Conservation (phyloP, 2,797 vertebrate species). For the Borostomias antarcticus region DNA sequence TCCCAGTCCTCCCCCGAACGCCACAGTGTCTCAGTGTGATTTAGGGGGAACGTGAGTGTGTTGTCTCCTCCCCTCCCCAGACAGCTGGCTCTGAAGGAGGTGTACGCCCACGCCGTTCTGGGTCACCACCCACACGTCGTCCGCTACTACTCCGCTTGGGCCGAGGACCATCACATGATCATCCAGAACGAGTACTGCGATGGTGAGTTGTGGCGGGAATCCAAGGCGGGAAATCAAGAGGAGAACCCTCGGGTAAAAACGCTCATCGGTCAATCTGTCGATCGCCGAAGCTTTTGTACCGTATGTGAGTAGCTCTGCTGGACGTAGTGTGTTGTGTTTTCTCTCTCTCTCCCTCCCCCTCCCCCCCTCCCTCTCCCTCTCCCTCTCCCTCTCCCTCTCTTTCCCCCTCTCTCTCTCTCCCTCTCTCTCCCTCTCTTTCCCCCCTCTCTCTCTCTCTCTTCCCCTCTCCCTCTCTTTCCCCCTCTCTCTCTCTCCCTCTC, state of each 20-base stretch:
- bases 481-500: too few species aligned
- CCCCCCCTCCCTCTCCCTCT: background rate
- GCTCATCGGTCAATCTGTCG: background rate
- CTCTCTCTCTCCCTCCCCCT: background rate
- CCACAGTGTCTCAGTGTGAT: too few species aligned
- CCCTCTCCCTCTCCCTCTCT: background rate
- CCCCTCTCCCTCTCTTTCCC: too few species aligned
- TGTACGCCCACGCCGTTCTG: constrained; percentile 96
- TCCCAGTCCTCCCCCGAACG: too few species aligned
- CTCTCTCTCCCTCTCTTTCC: background rate
- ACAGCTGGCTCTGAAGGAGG: constrained; percentile 89
- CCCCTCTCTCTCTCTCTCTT: background rate
- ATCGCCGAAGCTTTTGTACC: too few species aligned
- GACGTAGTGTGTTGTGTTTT: too few species aligned
- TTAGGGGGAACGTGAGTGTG: too few species aligned
- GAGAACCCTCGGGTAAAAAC: background rate
- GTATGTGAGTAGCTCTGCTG: background rate
- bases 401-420: background rate
- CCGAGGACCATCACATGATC: constrained; percentile 92
- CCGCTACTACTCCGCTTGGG: constrained; percentile 96
- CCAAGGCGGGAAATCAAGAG: background rate
- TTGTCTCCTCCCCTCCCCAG: too few species aligned
- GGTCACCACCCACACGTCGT: constrained; percentile 97
- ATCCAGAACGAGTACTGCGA: constrained; percentile 99
- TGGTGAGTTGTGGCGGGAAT: constrained; percentile 74